Evolutionary conservation across 1,140 invertebrate species (phyloP).

Genomic region (Brachionus sp.): DNA sequence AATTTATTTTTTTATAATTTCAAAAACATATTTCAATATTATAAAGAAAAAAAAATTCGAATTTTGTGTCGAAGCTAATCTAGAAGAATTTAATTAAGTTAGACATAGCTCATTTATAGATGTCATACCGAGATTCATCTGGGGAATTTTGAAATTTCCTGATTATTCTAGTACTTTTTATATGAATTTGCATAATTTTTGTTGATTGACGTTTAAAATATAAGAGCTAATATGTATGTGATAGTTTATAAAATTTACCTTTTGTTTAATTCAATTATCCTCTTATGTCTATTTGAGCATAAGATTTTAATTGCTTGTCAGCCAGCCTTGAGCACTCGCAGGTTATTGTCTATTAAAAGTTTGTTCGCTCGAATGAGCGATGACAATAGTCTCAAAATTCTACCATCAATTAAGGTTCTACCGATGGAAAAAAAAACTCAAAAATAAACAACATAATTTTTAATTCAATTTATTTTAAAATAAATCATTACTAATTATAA

Average conservation of each 20-base stretch:
- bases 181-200: background rate
- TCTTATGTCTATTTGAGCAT: background rate
- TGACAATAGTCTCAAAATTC: background rate
- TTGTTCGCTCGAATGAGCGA: background rate
- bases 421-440: background rate
- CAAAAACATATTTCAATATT: background rate
- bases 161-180: background rate
- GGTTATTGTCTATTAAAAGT: background rate
- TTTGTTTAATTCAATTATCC: background rate
- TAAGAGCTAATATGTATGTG: background rate
- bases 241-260: background rate
- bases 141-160: background rate
- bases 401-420: background rate
- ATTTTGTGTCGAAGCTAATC: background rate
- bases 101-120: background rate
- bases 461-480: background rate
- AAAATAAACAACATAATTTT: background rate
- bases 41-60: background rate
- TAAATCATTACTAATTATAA: background rate
- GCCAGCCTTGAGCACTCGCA: background rate
- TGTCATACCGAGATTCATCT: background rate
- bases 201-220: background rate
- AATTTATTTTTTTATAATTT: background rate
- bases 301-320: background rate
- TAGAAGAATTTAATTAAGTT: background rate